Evolutionary conservation across 2,888 invertebrate genomes (phyloP), one percentile per base, ranked within the genome.

Genomic region (Hypomecis atomaria): DNA sequence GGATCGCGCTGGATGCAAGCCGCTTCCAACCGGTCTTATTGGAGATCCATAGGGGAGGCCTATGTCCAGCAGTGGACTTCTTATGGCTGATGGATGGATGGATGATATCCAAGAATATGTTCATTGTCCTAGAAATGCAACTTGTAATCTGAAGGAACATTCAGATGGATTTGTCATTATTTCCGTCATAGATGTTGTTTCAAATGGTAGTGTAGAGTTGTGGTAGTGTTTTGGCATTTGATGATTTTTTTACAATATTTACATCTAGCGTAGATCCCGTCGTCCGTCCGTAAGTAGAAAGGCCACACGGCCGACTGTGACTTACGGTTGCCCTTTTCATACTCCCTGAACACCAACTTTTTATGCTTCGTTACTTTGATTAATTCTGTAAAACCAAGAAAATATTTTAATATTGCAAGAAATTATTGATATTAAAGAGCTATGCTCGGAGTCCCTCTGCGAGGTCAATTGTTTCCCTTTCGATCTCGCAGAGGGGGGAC

Each of bases 211-310:
- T 56, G 56, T 48, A 56, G 33, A 38, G 56, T 45, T 2, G 56
- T 47, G 13, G 56, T 56, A 3, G 56, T 56, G 33, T 56, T 56
- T 47, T 47, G 47, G n/a, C 56, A 56, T 56, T 56, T 56, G 7
- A 56, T 56, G 6, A 56, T 56, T 47, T 56, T 56, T 9, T 47
- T 47, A 40, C 56, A 56, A 40, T 45, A 37, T 40, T 56, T 56
- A 36, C 56, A 56, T 23, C 47, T 47, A 6, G 56, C 56, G 47
- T 56, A 56, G 38, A 56, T 37, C 6, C 56, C 56, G n/a, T 56
- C 56, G 5, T 56, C 56, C 5, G 56, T 56, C 5, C 56, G 47
- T 4, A 47, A 40, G 38, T 56, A 56, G 37, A 45, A 56, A 11
- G 56, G 56, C 56, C 56, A 56, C 37, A 56, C 56, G 13, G 56